phyloP scores from a whole-genome alignment of 2,113 vertebrate genomes.

The Cinclus cinclus region DNA sequence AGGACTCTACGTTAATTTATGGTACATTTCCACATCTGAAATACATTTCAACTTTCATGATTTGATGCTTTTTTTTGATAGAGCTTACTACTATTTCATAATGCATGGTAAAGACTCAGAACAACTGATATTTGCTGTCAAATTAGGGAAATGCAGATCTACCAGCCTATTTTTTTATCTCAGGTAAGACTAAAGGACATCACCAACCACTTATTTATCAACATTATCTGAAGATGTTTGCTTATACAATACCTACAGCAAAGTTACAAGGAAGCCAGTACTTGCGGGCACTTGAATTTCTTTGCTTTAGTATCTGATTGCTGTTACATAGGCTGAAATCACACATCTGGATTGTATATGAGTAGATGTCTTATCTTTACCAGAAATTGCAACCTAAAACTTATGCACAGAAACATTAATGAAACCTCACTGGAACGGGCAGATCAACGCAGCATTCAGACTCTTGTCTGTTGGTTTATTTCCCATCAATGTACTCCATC shows the following conservation, averaged over 20 bases:
- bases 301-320: not conserved
- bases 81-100: not conserved
- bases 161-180: not conserved
- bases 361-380: not conserved
- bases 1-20: not conserved
- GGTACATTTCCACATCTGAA: accelerated
- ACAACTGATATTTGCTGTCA: not conserved
- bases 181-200: not conserved
- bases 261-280: not conserved
- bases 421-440: not conserved
- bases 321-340: not conserved
- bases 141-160: not conserved
- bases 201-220: not conserved
- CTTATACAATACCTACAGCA: not conserved
- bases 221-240: not conserved
- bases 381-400: not conserved
- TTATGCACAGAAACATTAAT: not conserved
- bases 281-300: not conserved
- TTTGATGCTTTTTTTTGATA: not conserved
- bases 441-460: not conserved
- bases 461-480: not conserved
- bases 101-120: not conserved
- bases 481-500: not conserved
- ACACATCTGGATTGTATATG: not conserved
- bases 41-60: not conserved